These are phyloP conservation scores for Drosophila auraria DNA, from an alignment of 1,140 invertebrate genomes.

Conservation along the genomic window DNA sequence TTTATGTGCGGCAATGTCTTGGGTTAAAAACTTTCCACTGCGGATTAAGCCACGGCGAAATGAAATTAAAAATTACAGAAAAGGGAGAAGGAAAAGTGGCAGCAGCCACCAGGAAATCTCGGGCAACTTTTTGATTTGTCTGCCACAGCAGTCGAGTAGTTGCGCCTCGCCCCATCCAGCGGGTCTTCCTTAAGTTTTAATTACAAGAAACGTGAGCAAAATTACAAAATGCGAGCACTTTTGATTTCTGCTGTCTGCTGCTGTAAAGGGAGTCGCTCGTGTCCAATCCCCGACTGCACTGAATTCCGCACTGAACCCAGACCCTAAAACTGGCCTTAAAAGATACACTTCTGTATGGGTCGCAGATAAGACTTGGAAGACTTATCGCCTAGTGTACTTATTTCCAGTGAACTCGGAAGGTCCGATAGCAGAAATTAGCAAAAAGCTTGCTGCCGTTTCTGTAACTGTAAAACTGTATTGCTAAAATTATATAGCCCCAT, in stretches of 20 bases:
- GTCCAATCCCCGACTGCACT: background rate
- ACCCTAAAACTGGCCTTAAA: too few species aligned
- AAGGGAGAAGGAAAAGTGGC: constrained; percentile 9
- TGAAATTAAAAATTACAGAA: constrained; percentile 53
- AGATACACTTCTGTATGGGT: background rate
- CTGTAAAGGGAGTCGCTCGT: background rate
- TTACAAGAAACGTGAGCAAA: constrained; percentile 56
- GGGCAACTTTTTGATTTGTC: constrained; percentile 60
- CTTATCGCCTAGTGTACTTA: too few species aligned
- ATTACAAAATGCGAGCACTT: constrained; percentile 47
- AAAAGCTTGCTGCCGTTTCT: too few species aligned
- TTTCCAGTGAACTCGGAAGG: too few species aligned
- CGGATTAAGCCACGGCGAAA: constrained; percentile 35
- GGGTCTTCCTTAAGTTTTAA: constrained; percentile 51
- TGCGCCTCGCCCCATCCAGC: background rate
- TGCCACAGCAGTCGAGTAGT: constrained; percentile 23
- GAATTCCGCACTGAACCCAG: background rate
- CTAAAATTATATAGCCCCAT: too few species aligned
- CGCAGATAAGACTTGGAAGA: background rate
- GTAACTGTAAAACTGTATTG: too few species aligned
- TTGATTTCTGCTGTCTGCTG: constrained; percentile 28
- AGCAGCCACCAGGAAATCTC: constrained; percentile 31
- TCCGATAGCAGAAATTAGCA: too few species aligned
- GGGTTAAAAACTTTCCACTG: constrained; percentile 12
- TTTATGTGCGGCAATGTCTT: constrained; percentile 45